phyloP scores from a whole-genome alignment of 2,797 vertebrate species.

The Sebastes umbrosus region DNA sequence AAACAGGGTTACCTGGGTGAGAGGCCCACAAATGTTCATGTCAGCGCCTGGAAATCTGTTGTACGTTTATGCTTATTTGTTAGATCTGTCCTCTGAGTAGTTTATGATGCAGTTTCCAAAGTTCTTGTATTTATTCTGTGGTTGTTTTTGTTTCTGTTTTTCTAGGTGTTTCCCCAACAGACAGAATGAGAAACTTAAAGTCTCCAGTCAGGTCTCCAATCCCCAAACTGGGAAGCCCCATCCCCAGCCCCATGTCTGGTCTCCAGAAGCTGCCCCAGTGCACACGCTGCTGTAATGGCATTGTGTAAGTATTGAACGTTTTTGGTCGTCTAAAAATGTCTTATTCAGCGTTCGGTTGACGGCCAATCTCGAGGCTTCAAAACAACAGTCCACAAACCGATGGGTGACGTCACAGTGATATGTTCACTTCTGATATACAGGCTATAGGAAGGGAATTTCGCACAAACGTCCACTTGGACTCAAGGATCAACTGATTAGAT shows the following conservation, averaged over 20 bases:
- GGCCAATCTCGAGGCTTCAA: too few relatives aligned
- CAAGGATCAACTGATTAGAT: too few relatives aligned
- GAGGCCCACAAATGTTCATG: neutral
- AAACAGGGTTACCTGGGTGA: too few relatives aligned
- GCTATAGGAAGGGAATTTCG: fast-evolving
- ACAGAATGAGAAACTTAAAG: constrained; percentile 87
- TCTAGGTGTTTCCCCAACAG: constrained; percentile 83
- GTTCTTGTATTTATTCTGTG: constrained; percentile 5
- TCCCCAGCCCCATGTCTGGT: constrained; percentile 81
- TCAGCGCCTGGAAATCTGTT: neutral
- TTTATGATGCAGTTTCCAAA: neutral
- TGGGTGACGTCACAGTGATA: too few relatives aligned
- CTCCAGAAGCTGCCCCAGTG: constrained; percentile 95
- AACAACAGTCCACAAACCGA: too few relatives aligned
- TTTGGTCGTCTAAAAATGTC: too few relatives aligned
- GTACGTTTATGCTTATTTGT: neutral
- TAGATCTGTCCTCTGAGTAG: neutral
- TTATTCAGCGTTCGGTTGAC: too few relatives aligned
- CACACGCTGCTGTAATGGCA: constrained; percentile 92
- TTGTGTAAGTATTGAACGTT: constrained; percentile 87
- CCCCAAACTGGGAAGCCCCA: constrained; percentile 86
- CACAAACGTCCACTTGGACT: neutral
- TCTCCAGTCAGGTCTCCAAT: constrained; percentile 83
- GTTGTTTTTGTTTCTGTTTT: constrained; percentile 1
- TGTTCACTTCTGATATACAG: fast-evolving